Base-by-base conservation (phyloP, 35 echinoderm and acorn worm species). In the Apostichopus parvimensis region DNA sequence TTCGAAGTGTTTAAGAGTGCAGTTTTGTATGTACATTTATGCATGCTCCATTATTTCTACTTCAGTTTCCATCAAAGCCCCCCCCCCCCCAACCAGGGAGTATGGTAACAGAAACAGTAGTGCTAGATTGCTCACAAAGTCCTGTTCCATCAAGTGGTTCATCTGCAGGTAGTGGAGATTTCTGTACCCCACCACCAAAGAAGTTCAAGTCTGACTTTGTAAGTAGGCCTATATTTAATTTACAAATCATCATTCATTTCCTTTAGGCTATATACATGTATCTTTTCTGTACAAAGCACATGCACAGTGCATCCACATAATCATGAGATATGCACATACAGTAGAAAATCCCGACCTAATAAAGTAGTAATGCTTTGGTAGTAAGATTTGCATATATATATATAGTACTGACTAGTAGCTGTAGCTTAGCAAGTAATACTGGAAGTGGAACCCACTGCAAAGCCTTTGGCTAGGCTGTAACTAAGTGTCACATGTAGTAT, bases 181-280 rank as follows among this genome's bases (percentile, higher is more conserved):
- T 15, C 1, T 10, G 10, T 8, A 78, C 76, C 28, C 78, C 78
- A 79, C 78, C 78, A 79, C 9, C 26, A 34, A 79, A 79, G 78
- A 79, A 79, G 28, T 79, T 79, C 23, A 79, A 79, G 23, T 79
- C 78, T 26, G 78, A 79, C 78, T 26, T 79, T 79, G 78, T 79
- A 28, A 28, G 26, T 28, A 28, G 26, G 26, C 26, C 26, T 28
- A 28, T 28, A 28, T 1, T 9, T 23, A 9, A 14, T 1, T 78
- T 15, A 34, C 0, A 10, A 65, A 65, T 10, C 14, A 15, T 65
- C 61, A 8, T 1, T 10, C 9, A 10, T 15, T 65, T 65, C 8
- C 61, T 10, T 65, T 8, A 10, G 61, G 61, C 8, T 8, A 15
- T 65, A 65, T 78, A n/a, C 20, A 9, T 21, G 20, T 9, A 34